Conservation (phyloP, 2,797 vertebrate genomes). For the Propithecus perrieri region DNA sequence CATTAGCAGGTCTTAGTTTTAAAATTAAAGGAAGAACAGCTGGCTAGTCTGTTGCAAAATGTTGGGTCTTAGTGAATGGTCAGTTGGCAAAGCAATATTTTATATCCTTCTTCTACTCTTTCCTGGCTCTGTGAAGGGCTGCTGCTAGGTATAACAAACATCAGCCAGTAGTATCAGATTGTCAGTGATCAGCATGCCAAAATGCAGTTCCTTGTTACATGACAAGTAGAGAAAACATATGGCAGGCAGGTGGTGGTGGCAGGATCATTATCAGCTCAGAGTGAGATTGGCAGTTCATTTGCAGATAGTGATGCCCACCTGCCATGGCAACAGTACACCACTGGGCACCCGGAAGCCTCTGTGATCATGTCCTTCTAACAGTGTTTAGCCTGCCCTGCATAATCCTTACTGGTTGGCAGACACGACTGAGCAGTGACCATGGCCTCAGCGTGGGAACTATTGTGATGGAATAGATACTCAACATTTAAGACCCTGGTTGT, state of each 20-base stretch:
- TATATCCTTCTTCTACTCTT: neutral
- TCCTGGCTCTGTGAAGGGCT: neutral
- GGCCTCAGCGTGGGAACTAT: neutral
- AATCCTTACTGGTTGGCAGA: slow-evolving; percentile 25
- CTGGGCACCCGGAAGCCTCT: slow-evolving; percentile 50
- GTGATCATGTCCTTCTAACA: neutral
- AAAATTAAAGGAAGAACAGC: neutral
- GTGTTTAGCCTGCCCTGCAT: neutral
- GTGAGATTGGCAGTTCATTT: slow-evolving; percentile 75
- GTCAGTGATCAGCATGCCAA: slow-evolving; percentile 64
- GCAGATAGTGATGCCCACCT: slow-evolving; percentile 67
- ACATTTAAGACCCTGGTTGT: neutral
- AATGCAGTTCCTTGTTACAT: slow-evolving; percentile 65
- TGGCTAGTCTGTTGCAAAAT: neutral
- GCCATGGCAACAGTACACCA: slow-evolving; percentile 56
- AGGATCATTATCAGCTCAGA: slow-evolving; percentile 66
- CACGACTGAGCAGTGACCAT: neutral
- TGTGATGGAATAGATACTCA: neutral
- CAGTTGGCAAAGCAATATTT: neutral
- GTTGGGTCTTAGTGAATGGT: neutral
- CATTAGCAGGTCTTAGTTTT: neutral
- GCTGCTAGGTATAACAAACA: neutral
- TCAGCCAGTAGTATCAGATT: slow-evolving; percentile 23
- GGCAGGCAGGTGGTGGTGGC: slow-evolving; percentile 73
- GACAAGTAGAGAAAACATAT: slow-evolving; percentile 74